These are phyloP conservation scores for Meloidogyne floridensis DNA, from an alignment of 1,140 invertebrate genomes.

Conservation along the genomic window DNA sequence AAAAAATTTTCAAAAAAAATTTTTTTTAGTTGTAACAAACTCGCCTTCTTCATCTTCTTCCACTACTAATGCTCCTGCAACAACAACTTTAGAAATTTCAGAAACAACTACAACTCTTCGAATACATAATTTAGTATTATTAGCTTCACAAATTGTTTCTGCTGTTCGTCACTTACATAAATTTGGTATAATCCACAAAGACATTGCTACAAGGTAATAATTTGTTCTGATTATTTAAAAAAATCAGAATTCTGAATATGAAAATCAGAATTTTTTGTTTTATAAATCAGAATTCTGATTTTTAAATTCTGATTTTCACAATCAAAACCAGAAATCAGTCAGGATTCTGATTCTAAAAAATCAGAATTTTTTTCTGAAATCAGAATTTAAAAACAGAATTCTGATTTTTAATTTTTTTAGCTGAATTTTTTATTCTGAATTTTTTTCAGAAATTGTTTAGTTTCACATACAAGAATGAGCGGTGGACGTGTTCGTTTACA, in stretches of 20 bases:
- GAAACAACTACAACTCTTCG: constrained; percentile 73
- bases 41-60: constrained; percentile 16
- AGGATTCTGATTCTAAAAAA: too few relatives aligned
- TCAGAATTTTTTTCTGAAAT: constrained; percentile 72
- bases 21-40: constrained; percentile 16
- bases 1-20: too few relatives aligned
- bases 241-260: constrained; percentile 73
- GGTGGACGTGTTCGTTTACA: constrained; percentile 80
- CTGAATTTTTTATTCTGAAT: background rate
- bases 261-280: background rate
- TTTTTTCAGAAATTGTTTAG: constrained; percentile 53
- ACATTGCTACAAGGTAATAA: constrained; percentile 78
- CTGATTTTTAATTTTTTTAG: too few relatives aligned
- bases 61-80: constrained; percentile 65
- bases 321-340: too few relatives aligned
- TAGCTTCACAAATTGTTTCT: constrained; percentile 70
- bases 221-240: constrained; percentile 70
- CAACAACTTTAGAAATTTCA: constrained; percentile 66
- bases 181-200: constrained; percentile 85
- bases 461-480: constrained; percentile 61
- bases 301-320: too few relatives aligned
- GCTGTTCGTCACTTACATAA: constrained; percentile 86
- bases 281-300: too few relatives aligned
- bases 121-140: constrained; percentile 88
- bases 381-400: too few relatives aligned